phyloP scores from a whole-genome alignment of 2,888 invertebrate species.

The Epirrhoe tristata region DNA sequence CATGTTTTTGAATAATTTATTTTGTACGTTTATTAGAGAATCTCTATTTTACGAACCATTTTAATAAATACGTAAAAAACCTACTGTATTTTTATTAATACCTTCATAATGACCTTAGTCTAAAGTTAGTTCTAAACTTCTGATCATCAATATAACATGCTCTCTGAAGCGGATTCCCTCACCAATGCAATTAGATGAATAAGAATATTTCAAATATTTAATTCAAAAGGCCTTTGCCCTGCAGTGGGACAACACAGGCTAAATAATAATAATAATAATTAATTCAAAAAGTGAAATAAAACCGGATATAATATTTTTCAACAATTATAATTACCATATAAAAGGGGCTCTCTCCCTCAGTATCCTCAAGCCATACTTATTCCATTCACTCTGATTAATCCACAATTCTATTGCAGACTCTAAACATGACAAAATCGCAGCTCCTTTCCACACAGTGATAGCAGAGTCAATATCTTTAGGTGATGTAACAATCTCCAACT shows the following conservation, averaged over 20 bases:
- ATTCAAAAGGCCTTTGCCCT: too few relatives aligned
- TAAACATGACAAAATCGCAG: conserved; percentile 95
- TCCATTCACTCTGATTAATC: conserved; percentile 95
- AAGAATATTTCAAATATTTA: too few relatives aligned
- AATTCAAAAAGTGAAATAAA: neutral
- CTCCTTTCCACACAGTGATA: conserved; percentile 97
- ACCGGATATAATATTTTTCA: neutral
- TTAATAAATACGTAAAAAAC: conserved; percentile 3
- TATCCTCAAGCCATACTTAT: conserved; percentile 92
- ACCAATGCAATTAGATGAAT: too few relatives aligned
- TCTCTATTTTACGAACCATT: conserved; percentile 14
- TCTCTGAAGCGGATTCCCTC: too few relatives aligned
- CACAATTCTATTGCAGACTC: conserved; percentile 97
- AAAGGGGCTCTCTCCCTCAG: conserved; percentile 96
- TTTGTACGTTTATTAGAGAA: conserved; percentile 29
- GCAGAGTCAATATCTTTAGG: conserved; percentile 97
- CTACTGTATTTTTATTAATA: neutral
- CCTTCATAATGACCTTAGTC: neutral
- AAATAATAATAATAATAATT: neutral
- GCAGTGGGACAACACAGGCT: too few relatives aligned
- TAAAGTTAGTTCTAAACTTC: too few relatives aligned
- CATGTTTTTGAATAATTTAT: conserved; percentile 25
- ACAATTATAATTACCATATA: conserved; percentile 87
- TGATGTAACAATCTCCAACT: conserved; percentile 94
- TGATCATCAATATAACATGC: neutral